Evolutionary conservation across 2,888 invertebrate species (phyloP).

Genomic region (Trimorus sp.): DNA sequence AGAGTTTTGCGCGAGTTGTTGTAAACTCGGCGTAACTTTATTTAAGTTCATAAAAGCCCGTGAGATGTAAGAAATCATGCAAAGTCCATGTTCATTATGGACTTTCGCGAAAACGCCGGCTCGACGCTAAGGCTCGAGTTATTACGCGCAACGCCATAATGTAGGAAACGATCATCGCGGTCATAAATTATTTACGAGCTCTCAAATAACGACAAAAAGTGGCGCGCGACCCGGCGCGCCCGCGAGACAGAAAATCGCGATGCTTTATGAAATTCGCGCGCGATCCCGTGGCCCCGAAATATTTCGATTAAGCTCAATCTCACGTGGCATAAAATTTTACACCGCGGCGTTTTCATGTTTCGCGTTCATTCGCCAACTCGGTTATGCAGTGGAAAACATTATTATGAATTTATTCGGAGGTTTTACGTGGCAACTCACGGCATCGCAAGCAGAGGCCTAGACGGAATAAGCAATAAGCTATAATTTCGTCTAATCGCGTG

Average conservation of each 20-base stretch:
- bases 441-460: no score
- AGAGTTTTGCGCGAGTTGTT: slow-evolving; percentile 54
- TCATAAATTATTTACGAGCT: slow-evolving; percentile 64
- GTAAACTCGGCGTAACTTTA: slow-evolving; percentile 60
- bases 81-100: slow-evolving; percentile 65
- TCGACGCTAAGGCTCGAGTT: slow-evolving; percentile 41
- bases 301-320: slow-evolving; percentile 29
- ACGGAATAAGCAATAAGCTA: no score
- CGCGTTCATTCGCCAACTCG: slow-evolving; percentile 10
- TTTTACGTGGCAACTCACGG: no score
- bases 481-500: no score
- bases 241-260: slow-evolving; percentile 32
- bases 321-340: slow-evolving; percentile 18
- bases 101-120: slow-evolving; percentile 43
- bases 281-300: slow-evolving; percentile 4
- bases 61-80: slow-evolving; percentile 64
- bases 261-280: slow-evolving; percentile 38
- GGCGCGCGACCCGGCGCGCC: slow-evolving; percentile 23
- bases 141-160: slow-evolving; percentile 51
- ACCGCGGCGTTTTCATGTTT: not conserved
- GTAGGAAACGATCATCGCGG: slow-evolving; percentile 56
- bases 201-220: slow-evolving; percentile 53
- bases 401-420: not conserved
- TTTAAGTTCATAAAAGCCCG: slow-evolving; percentile 63
- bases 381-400: slow-evolving; percentile 1